These are phyloP conservation scores for Pristionchus mayeri DNA, from an alignment of 2,888 invertebrate species.

Conservation along the genomic window DNA sequence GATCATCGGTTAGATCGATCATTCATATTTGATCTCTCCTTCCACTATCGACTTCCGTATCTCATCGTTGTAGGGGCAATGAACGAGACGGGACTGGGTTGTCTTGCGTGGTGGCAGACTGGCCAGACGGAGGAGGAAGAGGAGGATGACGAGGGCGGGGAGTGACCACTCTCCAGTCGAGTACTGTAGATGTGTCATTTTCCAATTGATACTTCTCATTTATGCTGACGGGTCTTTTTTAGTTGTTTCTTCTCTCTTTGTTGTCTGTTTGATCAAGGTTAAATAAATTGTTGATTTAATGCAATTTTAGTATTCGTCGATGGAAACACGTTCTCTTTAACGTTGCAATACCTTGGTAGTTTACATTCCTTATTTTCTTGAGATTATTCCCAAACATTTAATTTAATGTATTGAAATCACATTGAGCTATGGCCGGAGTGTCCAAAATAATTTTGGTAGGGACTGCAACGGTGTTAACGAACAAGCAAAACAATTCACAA, in stretches of 20 bases:
- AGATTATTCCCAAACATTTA: too few relatives aligned
- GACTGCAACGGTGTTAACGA: too few relatives aligned
- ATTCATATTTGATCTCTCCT: neutral
- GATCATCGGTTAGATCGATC: conserved; percentile 3
- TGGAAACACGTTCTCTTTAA: too few relatives aligned
- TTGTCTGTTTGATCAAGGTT: conserved; percentile 27
- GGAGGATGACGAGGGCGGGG: conserved; percentile 57
- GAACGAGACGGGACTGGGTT: conserved; percentile 71
- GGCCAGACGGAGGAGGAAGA: conserved; percentile 13
- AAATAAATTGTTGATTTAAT: conserved; percentile 36
- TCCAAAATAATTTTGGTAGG: too few relatives aligned
- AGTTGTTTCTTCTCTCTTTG: neutral
- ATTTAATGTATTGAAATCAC: too few relatives aligned
- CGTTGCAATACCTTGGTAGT: too few relatives aligned
- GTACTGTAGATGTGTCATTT: neutral
- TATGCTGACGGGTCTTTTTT: conserved; percentile 6
- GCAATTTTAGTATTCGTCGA: too few relatives aligned
- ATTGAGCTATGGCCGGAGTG: too few relatives aligned
- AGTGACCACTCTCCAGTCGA: conserved; percentile 34
- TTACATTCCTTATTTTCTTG: too few relatives aligned
- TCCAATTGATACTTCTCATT: too few relatives aligned
- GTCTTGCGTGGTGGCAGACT: conserved; percentile 68
- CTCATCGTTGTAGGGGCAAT: conserved; percentile 56
- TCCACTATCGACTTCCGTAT: conserved; percentile 27
- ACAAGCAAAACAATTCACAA: too few relatives aligned